Evolutionary conservation across 1,140 invertebrate genomes (phyloP).

Genomic region (Polypedilum vanderplanki): DNA sequence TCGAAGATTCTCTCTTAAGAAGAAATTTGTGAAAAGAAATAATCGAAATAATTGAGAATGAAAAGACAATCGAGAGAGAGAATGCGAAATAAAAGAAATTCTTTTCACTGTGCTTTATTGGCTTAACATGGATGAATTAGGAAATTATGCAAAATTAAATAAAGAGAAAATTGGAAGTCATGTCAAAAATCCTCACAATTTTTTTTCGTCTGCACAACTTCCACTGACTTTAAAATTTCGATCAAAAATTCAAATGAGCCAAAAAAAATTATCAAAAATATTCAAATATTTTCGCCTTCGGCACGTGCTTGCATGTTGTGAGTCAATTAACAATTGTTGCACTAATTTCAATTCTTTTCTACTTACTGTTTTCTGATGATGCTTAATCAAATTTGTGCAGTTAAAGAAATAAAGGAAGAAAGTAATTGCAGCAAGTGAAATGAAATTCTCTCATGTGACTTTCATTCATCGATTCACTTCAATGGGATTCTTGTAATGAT

Average conservation of each 20-base stretch:
- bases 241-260: not conserved
- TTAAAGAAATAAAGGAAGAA: not conserved
- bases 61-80: not conserved
- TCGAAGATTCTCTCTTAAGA: not conserved
- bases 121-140: not conserved
- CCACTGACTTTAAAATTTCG: too few species aligned
- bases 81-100: not conserved
- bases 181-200: too few species aligned
- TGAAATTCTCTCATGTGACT: not conserved
- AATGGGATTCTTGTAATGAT: not conserved
- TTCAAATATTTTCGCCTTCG: not conserved
- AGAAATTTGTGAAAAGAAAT: slow-evolving; percentile 8
- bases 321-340: not conserved
- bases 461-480: slow-evolving; percentile 13
- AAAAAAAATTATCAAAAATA: not conserved
- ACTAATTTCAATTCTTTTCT: not conserved
- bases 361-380: not conserved
- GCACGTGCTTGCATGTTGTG: not conserved
- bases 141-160: slow-evolving; percentile 2
- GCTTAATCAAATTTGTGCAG: not conserved
- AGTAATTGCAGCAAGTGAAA: not conserved
- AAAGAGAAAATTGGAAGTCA: not conserved
- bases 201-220: too few species aligned
- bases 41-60: not conserved
- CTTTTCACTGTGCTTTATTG: not conserved